Evolutionary conservation across 37 sponge, comb jelly and placozoan species (phyloP).

Genomic region (Haliclona indistincta): DNA sequence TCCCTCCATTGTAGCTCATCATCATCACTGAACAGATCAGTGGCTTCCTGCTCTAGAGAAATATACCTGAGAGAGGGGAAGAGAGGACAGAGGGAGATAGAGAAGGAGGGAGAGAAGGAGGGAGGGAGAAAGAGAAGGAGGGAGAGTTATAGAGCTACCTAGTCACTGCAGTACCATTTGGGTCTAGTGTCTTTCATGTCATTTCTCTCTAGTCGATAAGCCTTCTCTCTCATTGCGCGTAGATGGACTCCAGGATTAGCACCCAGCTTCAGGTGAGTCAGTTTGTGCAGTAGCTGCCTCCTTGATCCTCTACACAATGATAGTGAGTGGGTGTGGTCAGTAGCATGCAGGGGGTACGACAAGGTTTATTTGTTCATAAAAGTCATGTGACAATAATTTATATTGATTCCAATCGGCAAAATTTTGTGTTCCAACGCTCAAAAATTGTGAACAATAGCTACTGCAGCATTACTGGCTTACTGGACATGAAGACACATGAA

Average conservation of each 20-base stretch:
- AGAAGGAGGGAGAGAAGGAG: background rate
- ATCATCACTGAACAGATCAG: background rate
- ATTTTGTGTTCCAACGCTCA: background rate
- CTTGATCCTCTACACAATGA: background rate
- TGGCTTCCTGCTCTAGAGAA: background rate
- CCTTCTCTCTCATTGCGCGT: background rate
- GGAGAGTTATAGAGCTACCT: background rate
- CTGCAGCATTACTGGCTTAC: too few relatives aligned
- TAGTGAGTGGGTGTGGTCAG: background rate
- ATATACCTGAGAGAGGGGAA: background rate
- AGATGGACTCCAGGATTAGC: background rate
- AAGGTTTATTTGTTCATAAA: background rate
- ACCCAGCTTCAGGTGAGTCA: background rate
- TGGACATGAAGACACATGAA: too few relatives aligned
- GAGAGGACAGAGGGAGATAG: too few relatives aligned
- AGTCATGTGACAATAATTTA: too few relatives aligned
- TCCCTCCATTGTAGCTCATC: background rate
- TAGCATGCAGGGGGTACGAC: background rate
- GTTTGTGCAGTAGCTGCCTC: background rate
- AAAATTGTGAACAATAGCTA: background rate
- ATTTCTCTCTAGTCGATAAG: background rate
- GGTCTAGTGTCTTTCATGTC: background rate
- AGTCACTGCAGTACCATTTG: constrained; percentile 2
- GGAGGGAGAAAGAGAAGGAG: constrained; percentile 1
- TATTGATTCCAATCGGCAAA: too few relatives aligned